These are phyloP conservation scores for Vicugna pacos DNA, from an alignment of 2,113 vertebrate species.

Conservation along the genomic window DNA sequence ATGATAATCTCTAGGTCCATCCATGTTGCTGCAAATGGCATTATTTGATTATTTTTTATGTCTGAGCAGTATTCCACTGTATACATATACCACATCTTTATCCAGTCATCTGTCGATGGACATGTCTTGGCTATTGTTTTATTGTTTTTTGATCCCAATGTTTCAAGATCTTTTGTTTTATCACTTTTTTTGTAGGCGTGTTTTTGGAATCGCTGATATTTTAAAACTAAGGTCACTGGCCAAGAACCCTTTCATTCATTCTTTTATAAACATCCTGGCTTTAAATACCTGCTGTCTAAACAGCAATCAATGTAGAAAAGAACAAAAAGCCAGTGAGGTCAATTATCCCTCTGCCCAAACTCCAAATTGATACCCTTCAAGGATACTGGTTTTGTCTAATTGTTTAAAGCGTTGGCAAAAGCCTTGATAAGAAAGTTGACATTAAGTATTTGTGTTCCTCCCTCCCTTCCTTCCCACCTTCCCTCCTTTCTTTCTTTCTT, in stretches of 20 bases:
- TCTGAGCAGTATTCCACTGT: too few species aligned
- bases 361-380: neutral
- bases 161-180: neutral
- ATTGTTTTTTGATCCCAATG: conserved; percentile 26
- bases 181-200: neutral
- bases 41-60: too few species aligned
- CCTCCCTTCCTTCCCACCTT: neutral
- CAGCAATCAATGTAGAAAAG: neutral
- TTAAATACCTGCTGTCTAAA: conserved; percentile 45
- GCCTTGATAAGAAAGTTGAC: neutral
- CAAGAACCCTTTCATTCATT: neutral
- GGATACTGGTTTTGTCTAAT: neutral
- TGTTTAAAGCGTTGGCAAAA: neutral
- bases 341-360: neutral
- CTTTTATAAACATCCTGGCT: conserved; percentile 28
- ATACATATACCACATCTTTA: too few species aligned
- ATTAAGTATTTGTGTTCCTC: neutral
- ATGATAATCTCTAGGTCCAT: too few species aligned
- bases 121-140: neutral
- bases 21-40: too few species aligned
- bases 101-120: too few species aligned
- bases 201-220: neutral
- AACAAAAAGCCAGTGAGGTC: neutral
- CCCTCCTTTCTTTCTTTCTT: neutral
- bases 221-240: conserved; percentile 17